Evolutionary conservation across 1,140 invertebrate species (phyloP), one percentile per base, ranked within the genome.

Genomic region (Polypedilum vanderplanki): DNA sequence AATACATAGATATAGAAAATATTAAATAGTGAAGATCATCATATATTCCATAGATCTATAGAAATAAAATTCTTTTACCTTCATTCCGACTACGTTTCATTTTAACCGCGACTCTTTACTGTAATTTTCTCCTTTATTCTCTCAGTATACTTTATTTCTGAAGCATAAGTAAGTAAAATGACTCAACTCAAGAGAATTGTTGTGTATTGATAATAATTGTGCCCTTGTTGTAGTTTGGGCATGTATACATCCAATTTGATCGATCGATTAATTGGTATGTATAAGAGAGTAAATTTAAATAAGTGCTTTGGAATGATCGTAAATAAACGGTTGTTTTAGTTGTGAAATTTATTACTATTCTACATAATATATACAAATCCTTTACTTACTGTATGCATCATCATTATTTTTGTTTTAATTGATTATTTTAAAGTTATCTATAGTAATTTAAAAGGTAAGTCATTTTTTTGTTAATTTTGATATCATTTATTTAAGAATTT

Each of bases 201-300:
- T 46, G 15, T 46, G 41, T 8, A 20, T 67, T 67, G 64, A 67
- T 67, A 67, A 67, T 67, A 67, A 67, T 67, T 67, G 9, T n/a
- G n/a, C 18, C 8, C 18, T 67, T 67, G 8, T 67, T 20, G n/a
- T 67, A 18, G 9, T 67, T 67, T 17, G n/a, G 7, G 41, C 41
- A 46, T 46, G 41, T 46, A 46, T 46, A n/a, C n/a, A 18, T 67
- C 64, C n/a, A 67, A 18, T 67, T 67, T 67, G 64, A 67, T 67
- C 64, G n/a, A n/a, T n/a, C n/a, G 64, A 67, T 67, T 67, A 67
- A 67, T 67, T 67, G 64, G 18, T 67, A n/a, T 67, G n/a, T n/a
- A 18, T 1, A n/a, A 20, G n/a, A 67, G 15, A 20, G n/a, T 15
- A 8, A 46, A 46, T 46, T 46, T 8, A 46, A 46, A 46, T 8